Conservation (phyloP, 2,113 vertebrate genomes). For the Nothobranchius kuhntae region DNA sequence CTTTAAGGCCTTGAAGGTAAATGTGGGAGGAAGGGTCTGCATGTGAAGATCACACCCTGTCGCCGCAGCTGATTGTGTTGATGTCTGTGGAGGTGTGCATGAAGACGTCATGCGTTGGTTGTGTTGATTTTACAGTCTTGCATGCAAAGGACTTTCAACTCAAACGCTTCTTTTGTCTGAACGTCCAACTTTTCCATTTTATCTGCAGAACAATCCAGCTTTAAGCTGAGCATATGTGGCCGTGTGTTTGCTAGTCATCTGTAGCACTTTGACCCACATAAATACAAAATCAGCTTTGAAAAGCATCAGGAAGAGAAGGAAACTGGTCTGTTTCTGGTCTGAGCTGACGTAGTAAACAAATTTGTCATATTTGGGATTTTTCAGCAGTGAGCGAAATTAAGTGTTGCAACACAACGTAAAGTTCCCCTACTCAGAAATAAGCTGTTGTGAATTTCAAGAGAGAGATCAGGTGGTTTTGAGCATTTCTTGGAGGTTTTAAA, state of each 20-base stretch:
- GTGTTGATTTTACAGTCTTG: background rate
- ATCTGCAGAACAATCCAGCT: too few relatives aligned
- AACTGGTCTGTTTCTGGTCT: background rate
- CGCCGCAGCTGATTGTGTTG: constrained; percentile 30
- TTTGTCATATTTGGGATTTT: background rate
- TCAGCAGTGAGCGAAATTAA: background rate
- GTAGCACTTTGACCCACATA: constrained; percentile 8
- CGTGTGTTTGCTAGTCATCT: background rate
- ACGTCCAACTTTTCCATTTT: too few relatives aligned
- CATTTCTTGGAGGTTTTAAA: constrained; percentile 19
- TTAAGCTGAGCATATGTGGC: too few relatives aligned
- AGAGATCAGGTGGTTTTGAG: background rate
- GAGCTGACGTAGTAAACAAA: background rate
- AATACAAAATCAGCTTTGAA: background rate
- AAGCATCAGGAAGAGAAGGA: background rate
- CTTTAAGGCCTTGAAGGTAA: constrained; percentile 97
- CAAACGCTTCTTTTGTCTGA: too few relatives aligned
- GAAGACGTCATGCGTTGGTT: constrained; percentile 24
- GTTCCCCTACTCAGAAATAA: constrained; percentile 9
- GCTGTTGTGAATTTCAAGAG: background rate
- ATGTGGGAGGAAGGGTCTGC: constrained; percentile 71
- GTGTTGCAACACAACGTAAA: background rate
- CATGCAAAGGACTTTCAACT: too few relatives aligned
- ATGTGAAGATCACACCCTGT: constrained; percentile 43
- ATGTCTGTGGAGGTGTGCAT: constrained; percentile 42